These are phyloP conservation scores for Drosophila putrida DNA, from an alignment of 2,888 invertebrate species.

Conservation along the genomic window DNA sequence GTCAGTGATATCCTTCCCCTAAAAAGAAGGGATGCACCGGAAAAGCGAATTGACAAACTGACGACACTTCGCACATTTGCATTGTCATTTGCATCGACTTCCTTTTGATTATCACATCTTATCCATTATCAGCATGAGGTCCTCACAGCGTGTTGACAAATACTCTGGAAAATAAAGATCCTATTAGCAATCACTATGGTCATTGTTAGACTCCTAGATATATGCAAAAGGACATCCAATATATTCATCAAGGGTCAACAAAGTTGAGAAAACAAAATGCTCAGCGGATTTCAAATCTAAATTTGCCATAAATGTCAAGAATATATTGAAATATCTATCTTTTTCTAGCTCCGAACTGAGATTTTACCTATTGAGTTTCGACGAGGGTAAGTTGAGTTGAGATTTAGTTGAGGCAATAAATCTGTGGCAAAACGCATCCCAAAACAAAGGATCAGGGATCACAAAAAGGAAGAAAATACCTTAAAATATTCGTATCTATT, in stretches of 20 bases:
- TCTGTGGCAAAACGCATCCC: conserved; percentile 69
- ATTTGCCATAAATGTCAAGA: conserved; percentile 28
- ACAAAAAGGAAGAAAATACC: conserved; percentile 55
- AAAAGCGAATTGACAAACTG: conserved; percentile 1
- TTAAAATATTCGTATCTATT: conserved; percentile 43
- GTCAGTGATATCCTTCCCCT: conserved; percentile 31
- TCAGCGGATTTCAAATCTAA: background rate
- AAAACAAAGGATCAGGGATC: conserved; percentile 46
- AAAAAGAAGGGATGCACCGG: conserved; percentile 2
- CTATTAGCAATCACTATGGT: conserved; percentile 30
- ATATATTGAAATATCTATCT: conserved; percentile 51
- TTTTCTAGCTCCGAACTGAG: background rate
- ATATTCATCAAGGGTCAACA: conserved; percentile 49
- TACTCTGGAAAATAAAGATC: conserved; percentile 22
- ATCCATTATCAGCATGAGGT: conserved; percentile 11
- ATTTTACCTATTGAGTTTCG: background rate
- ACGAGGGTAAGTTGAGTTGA: conserved; percentile 29
- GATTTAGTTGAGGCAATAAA: conserved; percentile 67
- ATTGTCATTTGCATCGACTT: conserved; percentile 55
- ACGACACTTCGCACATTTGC: conserved; percentile 55
- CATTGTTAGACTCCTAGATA: conserved; percentile 27
- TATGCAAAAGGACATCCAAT: conserved; percentile 35
- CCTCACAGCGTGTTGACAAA: conserved; percentile 33
- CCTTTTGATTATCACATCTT: conserved; percentile 26
- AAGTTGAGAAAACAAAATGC: conserved; percentile 31